Evolutionary conservation across 2,113 vertebrate species (phyloP), one percentile per base, ranked within the genome.

Genomic region (Heloderma charlesbogerti): DNA sequence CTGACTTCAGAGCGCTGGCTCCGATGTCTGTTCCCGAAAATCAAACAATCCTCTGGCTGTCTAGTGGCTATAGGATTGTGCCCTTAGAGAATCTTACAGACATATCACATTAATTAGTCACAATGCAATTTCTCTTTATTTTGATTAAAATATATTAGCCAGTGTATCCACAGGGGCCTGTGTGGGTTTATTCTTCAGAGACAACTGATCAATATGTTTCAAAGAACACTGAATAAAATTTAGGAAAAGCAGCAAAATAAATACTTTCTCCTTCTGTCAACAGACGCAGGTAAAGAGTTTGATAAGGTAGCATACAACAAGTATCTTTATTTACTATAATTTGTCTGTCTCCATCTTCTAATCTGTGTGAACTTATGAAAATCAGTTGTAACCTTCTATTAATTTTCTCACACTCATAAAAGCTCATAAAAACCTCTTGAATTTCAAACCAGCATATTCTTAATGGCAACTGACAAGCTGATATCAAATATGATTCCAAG

Each of bases 401-500:
- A 87, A 43, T 60, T 40, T 57, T 60, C 48, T 75, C 25, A 37
- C 7, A 31, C n/a, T 87, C 3, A 29, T 40, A 81, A 45, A 54
- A 67, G 66, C 31, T 27, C 20, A 87, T n/a, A 4, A 72, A 80
- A 78, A 20, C 12, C 4, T 48, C 25, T 51, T 72, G 8, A 29
- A 40, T 71, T 69, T 92, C 69, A 92, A 95, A 83, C 12, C 83
- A 8, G 3, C 0, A 45, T 29, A 54, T 37, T 88, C 85, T 34
- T 72, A 72, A 83, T 60, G 16, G 27, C 20, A 67, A 7, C 13
- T 90, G 84, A 80, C 80, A 91, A 16, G 51, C 78, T 54, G 29
- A 84, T 86, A 89, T 66, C 45, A 93, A 87, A 27, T 0, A 86
- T 78, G 20, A 48, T 54, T 87, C 92, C 27, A 89, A 75, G 10